Evolutionary conservation across 1,140 invertebrate species (phyloP).

Genomic region (Drosophila repleta): DNA sequence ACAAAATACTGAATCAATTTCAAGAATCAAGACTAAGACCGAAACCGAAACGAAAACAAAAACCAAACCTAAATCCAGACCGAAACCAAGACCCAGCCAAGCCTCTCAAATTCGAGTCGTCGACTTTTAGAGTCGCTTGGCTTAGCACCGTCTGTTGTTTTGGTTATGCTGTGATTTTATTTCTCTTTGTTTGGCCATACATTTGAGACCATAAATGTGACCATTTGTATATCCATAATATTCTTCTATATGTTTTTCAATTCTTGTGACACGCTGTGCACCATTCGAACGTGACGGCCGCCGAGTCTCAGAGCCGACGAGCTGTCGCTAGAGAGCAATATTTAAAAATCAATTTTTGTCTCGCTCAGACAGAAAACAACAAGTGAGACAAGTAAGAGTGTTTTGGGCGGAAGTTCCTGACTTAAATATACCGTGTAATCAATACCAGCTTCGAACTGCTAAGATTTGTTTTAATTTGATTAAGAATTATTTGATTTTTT

Average conservation of each 20-base stretch:
- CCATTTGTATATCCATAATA: slow-evolving; percentile 21
- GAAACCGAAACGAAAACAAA: neutral
- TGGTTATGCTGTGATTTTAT: slow-evolving; percentile 22
- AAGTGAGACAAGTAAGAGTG: neutral
- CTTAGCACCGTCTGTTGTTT: neutral
- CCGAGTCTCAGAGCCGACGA: neutral
- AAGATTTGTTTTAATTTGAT: too few relatives aligned
- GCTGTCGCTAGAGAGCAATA: slow-evolving; percentile 10
- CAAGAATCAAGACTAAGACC: slow-evolving; percentile 17
- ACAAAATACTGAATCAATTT: slow-evolving; percentile 30
- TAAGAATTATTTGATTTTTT: too few relatives aligned
- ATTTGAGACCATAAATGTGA: slow-evolving; percentile 28
- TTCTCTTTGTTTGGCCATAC: slow-evolving; percentile 4
- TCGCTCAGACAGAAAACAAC: slow-evolving; percentile 39
- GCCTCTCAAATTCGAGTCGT: slow-evolving; percentile 36
- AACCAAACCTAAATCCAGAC: slow-evolving; percentile 4
- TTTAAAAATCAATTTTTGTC: slow-evolving; percentile 59
- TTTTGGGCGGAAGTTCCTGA: too few relatives aligned
- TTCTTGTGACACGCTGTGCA: slow-evolving; percentile 13
- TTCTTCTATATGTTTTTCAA: slow-evolving; percentile 13
- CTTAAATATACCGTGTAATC: too few relatives aligned
- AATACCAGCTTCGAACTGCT: too few relatives aligned
- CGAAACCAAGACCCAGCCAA: slow-evolving; percentile 32
- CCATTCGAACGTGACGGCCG: slow-evolving; percentile 12
- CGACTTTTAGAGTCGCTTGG: slow-evolving; percentile 12